These are phyloP conservation scores for Sphenodon punctatus DNA, from an alignment of 2,797 vertebrate genomes.

Conservation along the genomic window DNA sequence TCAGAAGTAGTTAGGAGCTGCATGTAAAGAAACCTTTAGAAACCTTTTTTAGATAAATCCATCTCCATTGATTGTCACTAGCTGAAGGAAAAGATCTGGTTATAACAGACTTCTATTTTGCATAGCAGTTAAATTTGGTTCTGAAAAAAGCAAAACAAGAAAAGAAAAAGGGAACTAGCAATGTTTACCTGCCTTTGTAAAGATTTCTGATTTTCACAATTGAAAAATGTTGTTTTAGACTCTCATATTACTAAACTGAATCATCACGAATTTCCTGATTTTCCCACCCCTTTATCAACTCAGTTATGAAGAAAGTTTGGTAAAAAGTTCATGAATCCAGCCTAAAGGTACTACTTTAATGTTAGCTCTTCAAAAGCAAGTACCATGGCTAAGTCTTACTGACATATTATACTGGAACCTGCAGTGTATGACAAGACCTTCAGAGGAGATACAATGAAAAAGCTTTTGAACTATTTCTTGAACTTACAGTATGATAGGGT, in stretches of 20 bases:
- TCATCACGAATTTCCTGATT: neutral
- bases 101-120: neutral
- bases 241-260: neutral
- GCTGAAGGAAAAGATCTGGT: neutral
- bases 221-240: neutral
- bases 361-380: neutral
- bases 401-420: slow-evolving; percentile 10
- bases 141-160: neutral
- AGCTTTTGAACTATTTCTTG: neutral
- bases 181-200: neutral
- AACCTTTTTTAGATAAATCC: neutral
- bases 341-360: neutral
- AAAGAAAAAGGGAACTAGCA: neutral
- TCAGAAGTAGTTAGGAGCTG: no score
- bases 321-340: slow-evolving; percentile 7
- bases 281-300: neutral
- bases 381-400: neutral
- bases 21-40: neutral
- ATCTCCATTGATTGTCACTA: neutral
- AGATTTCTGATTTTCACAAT: neutral
- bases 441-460: neutral
- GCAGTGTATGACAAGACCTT: neutral
- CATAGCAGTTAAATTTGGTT: neutral
- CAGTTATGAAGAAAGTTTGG: slow-evolving; percentile 4
- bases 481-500: neutral